phyloP scores from a whole-genome alignment of 2,797 vertebrate species.

The Gallinago nigripennis region DNA sequence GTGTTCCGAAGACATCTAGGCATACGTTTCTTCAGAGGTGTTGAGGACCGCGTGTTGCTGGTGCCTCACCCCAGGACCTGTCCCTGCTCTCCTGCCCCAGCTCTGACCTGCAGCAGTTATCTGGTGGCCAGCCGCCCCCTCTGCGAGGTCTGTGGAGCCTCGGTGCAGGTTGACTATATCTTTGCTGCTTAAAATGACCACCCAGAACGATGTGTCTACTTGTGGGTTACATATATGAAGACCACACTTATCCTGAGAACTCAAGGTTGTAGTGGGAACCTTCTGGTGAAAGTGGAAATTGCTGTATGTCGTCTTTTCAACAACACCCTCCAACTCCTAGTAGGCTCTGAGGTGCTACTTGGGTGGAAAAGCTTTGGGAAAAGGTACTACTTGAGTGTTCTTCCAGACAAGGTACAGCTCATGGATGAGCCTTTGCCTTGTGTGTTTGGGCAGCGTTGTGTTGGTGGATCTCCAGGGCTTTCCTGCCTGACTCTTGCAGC shows the following conservation, averaged over 20 bases:
- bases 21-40: accelerated
- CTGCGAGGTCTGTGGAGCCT: not conserved
- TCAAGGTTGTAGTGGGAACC: not conserved
- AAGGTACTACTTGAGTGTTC: not conserved
- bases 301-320: not conserved
- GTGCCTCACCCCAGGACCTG: not conserved
- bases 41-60: accelerated
- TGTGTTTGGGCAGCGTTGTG: accelerated
- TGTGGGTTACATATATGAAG: accelerated
- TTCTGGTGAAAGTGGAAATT: not conserved
- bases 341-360: not conserved
- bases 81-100: not conserved
- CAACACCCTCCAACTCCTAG: accelerated
- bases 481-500: not conserved
- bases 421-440: not conserved
- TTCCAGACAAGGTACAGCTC: not conserved
- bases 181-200: not conserved
- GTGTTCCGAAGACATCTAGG: not conserved
- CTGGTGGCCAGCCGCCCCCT: accelerated
- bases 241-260: not conserved
- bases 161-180: accelerated
- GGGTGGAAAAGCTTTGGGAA: not conserved
- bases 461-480: not conserved
- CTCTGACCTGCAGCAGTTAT: not conserved
- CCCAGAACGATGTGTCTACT: accelerated